A percentile compares a stretch with the other conserved stretches of the same genome.
phyloP scores from a whole-genome alignment of 2,888 invertebrate species.

The Dasypolia templi region DNA sequence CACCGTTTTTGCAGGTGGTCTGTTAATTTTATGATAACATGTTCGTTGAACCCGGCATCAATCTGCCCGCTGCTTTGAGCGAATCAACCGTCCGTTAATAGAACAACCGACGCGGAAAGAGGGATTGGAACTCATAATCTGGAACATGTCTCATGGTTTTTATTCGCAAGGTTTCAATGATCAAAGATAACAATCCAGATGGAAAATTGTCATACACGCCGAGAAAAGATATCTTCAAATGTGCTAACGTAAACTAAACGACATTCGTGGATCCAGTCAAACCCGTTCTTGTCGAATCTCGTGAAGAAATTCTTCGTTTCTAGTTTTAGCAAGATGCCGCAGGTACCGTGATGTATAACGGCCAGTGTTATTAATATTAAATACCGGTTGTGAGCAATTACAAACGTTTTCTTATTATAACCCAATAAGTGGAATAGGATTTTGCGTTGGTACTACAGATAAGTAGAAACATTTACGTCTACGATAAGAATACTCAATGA shows the following conservation, averaged over 20 bases:
- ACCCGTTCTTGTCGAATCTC: conserved; percentile 64
- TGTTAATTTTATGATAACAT: conserved; percentile 56
- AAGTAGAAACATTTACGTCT: conserved; percentile 20
- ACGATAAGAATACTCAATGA: conserved; percentile 27
- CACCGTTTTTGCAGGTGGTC: conserved; percentile 50
- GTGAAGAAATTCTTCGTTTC: conserved; percentile 63
- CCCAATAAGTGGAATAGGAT: conserved; percentile 36
- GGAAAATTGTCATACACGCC: conserved; percentile 29
- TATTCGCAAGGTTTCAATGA: conserved; percentile 38
- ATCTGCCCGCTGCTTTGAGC: conserved; percentile 54
- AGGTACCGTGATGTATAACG: conserved; percentile 50
- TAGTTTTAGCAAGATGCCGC: conserved; percentile 62
- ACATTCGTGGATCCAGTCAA: conserved; percentile 59
- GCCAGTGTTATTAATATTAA: conserved; percentile 57
- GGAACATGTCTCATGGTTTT: conserved; percentile 56
- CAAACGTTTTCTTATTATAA: conserved; percentile 60
- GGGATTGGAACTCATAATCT: conserved; percentile 65
- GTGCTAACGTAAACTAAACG: conserved; percentile 60
- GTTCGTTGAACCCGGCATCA: conserved; percentile 62
- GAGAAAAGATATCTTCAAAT: conserved; percentile 47
- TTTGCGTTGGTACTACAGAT: conserved; percentile 1
- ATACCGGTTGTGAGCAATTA: conserved; percentile 58
- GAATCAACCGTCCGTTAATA: conserved; percentile 66
- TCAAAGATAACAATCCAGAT: conserved; percentile 46
- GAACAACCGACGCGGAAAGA: conserved; percentile 70